Percentiles rank a stretch among this genome's conserved stretches.
These are phyloP conservation scores for Orchestia grillus DNA, from an alignment of 1,140 invertebrate species.

Conservation along the genomic window DNA sequence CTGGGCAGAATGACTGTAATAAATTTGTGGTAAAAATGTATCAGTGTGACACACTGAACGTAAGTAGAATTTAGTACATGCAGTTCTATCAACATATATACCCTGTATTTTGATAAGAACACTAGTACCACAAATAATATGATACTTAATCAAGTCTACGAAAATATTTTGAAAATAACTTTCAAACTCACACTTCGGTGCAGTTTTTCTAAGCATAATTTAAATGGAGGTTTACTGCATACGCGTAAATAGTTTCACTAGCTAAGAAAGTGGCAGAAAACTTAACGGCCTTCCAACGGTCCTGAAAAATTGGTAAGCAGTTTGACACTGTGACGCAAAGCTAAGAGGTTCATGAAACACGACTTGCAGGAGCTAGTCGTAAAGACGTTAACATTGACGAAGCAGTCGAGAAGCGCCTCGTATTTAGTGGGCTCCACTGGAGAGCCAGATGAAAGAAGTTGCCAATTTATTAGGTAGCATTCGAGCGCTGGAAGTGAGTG, in stretches of 20 bases:
- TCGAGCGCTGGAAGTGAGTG: conserved; percentile 28
- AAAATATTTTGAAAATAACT: too few relatives aligned
- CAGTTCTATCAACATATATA: not conserved
- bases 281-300: not conserved
- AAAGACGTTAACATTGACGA: conserved; percentile 2
- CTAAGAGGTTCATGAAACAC: not conserved
- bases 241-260: too few relatives aligned
- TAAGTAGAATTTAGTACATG: not conserved
- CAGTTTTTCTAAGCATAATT: too few relatives aligned
- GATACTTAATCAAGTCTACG: not conserved
- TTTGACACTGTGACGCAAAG: not conserved
- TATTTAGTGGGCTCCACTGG: conserved; percentile 11
- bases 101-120: not conserved
- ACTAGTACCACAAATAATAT: not conserved
- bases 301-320: not conserved
- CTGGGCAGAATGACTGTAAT: not conserved
- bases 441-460: conserved; percentile 44
- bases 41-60: not conserved
- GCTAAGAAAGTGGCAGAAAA: not conserved
- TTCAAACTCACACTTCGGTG: too few relatives aligned
- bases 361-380: not conserved
- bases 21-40: not conserved
- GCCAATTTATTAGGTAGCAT: conserved; percentile 34
- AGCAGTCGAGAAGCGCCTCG: not conserved
- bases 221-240: too few relatives aligned